phyloP scores from a whole-genome alignment of 2,888 invertebrate species.

The Drosophila helvetica region DNA sequence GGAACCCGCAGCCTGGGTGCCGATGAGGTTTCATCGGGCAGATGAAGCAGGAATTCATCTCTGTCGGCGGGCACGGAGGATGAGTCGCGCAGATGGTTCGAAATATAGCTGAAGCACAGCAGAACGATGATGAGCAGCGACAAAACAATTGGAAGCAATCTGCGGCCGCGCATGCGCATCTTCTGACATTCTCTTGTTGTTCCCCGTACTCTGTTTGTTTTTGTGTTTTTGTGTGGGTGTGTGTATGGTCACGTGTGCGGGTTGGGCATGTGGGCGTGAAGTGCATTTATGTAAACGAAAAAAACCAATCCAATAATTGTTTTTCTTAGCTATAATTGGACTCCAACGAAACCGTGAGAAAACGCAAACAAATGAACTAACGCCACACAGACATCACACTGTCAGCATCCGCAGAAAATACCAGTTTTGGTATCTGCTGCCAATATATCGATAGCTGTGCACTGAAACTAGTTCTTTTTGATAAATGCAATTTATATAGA shows the following conservation, averaged over 20 bases:
- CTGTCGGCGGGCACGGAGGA: conserved; percentile 13
- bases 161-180: conserved; percentile 82
- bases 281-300: background rate
- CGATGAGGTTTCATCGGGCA: conserved; percentile 19
- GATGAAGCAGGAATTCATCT: conserved; percentile 75
- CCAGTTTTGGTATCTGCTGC: background rate
- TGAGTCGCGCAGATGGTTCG: conserved; percentile 52
- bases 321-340: background rate
- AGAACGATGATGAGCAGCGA: conserved; percentile 70
- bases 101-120: conserved; percentile 71
- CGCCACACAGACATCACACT: background rate
- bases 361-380: background rate
- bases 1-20: background rate
- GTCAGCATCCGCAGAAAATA: background rate
- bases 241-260: background rate
- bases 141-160: conserved; percentile 72
- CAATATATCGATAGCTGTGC: background rate
- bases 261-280: conserved; percentile 1
- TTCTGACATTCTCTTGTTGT: conserved; percentile 65
- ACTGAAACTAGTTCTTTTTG: background rate
- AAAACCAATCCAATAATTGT: conserved; percentile 17
- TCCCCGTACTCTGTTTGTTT: conserved; percentile 10
- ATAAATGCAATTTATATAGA: no score
- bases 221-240: background rate
- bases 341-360: conserved; percentile 1